These are phyloP conservation scores for Synergus laeviventris DNA, from an alignment of 2,888 invertebrate species.

Conservation along the genomic window DNA sequence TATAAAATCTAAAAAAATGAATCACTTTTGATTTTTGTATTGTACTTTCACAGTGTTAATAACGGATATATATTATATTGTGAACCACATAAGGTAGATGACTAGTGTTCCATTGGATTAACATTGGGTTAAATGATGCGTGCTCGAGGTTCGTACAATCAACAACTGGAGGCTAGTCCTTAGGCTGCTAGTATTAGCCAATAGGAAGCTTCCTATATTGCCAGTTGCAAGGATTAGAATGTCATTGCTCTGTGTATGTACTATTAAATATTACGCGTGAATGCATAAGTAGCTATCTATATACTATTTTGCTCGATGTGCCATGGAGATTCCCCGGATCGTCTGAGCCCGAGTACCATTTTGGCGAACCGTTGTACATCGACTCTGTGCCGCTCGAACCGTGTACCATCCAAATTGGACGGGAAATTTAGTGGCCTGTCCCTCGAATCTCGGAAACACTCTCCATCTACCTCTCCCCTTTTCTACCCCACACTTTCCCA, in stretches of 20 bases:
- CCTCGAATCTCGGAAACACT: slow-evolving; percentile 51
- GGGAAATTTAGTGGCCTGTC: slow-evolving; percentile 74
- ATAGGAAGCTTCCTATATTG: slow-evolving; percentile 10
- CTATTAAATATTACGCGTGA: neutral
- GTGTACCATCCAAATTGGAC: slow-evolving; percentile 73
- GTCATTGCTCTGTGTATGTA: slow-evolving; percentile 21
- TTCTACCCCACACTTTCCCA: neutral
- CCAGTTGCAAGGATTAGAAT: slow-evolving; percentile 34
- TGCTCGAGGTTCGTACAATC: slow-evolving; percentile 5
- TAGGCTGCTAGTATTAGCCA: neutral
- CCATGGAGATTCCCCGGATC: slow-evolving; percentile 25
- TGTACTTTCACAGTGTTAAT: too few species aligned
- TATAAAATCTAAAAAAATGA: too few species aligned
- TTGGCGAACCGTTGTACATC: slow-evolving; percentile 17
- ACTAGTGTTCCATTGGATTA: slow-evolving; percentile 17
- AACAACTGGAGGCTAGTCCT: slow-evolving; percentile 20
- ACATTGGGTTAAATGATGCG: slow-evolving; percentile 36
- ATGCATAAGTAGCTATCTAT: slow-evolving; percentile 36
- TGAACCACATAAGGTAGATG: neutral
- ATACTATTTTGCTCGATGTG: neutral
- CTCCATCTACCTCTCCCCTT: slow-evolving; percentile 11
- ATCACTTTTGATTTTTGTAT: too few species aligned
- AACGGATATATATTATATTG: neutral
- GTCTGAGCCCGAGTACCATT: slow-evolving; percentile 16
- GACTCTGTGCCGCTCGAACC: slow-evolving; percentile 40